Conservation (phyloP, 2,113 vertebrate species). For the Nannospalax galili region DNA sequence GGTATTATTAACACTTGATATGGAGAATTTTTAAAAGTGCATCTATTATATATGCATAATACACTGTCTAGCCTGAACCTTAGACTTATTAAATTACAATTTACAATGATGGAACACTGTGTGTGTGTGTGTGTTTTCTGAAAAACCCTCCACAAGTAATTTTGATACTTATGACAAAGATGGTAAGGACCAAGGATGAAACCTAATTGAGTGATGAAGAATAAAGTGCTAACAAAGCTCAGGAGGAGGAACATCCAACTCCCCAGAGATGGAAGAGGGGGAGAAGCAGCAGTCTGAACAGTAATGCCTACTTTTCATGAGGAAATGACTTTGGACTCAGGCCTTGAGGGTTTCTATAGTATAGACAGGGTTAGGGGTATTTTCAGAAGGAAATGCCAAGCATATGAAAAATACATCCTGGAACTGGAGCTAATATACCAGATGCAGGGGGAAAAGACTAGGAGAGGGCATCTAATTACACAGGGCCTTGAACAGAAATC, state of each 20-base stretch:
- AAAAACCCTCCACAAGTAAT: neutral
- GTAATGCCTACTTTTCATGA: neutral
- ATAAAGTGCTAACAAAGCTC: neutral
- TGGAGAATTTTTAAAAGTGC: neutral
- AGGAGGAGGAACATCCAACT: neutral
- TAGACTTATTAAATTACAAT: conserved; percentile 1
- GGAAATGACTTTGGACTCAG: neutral
- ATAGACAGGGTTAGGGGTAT: neutral
- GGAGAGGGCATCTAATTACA: neutral
- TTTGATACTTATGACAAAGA: neutral
- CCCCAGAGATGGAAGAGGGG: neutral
- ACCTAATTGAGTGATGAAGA: neutral
- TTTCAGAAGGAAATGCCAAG: neutral
- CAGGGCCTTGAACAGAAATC: neutral
- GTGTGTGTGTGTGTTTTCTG: neutral
- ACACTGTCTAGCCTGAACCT: neutral
- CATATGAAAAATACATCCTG: neutral
- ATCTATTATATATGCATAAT: neutral
- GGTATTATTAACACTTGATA: conserved; percentile 26
- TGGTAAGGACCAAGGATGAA: neutral
- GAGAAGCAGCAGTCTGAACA: neutral
- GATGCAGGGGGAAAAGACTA: neutral
- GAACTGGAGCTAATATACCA: neutral
- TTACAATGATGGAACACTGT: neutral
- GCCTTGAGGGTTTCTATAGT: neutral